phyloP scores from a whole-genome alignment of 92 coral and sea anemone genomes.

The Palythoa grandiflora region DNA sequence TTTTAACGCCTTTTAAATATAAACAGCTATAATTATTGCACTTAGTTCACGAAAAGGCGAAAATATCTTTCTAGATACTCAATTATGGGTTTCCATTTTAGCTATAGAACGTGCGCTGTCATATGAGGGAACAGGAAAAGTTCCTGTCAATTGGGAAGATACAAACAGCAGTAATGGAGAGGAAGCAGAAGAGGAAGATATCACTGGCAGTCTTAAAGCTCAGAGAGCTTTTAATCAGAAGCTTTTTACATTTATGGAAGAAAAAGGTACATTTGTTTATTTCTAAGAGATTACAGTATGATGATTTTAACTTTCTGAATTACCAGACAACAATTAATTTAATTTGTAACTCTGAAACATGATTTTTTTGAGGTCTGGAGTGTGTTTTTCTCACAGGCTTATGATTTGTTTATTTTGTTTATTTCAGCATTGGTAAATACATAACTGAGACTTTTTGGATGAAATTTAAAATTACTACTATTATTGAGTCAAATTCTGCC shows the following conservation, averaged over 20 bases:
- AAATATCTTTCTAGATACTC: neutral
- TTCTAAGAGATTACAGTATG: neutral
- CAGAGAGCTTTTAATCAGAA: slow-evolving; percentile 74
- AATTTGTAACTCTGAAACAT: no score
- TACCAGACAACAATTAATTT: no score
- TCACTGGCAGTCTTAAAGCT: slow-evolving; percentile 60
- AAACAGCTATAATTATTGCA: no score
- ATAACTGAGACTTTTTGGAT: no score
- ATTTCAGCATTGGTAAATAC: no score
- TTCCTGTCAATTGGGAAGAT: slow-evolving; percentile 92
- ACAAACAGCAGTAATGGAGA: slow-evolving; percentile 66
- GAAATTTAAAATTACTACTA: no score
- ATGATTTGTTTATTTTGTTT: no score
- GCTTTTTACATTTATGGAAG: slow-evolving; percentile 83
- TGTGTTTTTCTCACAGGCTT: no score
- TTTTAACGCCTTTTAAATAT: no score
- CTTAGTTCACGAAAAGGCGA: neutral
- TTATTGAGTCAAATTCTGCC: no score
- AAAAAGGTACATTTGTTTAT: slow-evolving; percentile 67
- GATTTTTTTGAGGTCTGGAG: no score
- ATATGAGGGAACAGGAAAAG: slow-evolving; percentile 87
- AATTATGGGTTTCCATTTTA: slow-evolving; percentile 9
- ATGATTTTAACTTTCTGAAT: no score
- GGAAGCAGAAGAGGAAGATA: slow-evolving; percentile 70
- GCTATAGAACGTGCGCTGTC: slow-evolving; percentile 89